Conservation (phyloP, 2,888 invertebrate species). For the Ichneumoninae sp. region DNA sequence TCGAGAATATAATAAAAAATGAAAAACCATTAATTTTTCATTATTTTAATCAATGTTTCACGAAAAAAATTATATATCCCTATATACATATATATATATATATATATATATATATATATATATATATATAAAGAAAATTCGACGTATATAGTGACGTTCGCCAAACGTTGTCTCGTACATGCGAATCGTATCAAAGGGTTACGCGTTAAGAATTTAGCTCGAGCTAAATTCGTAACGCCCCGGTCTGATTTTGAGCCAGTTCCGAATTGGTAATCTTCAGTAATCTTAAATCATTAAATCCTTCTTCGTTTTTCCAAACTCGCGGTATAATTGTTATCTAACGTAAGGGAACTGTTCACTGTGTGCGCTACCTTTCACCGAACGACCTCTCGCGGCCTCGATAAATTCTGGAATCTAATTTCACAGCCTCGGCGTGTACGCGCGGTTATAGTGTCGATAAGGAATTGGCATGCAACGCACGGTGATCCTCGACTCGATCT, state of each 20-base stretch:
- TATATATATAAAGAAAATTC: no score
- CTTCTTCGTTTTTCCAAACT: not conserved
- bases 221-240: not conserved
- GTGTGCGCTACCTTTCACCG: constrained; percentile 64
- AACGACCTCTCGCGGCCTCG: constrained; percentile 67
- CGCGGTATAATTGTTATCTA: constrained; percentile 21
- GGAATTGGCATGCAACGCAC: constrained; percentile 34
- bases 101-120: no score
- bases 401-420: constrained; percentile 68
- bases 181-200: not conserved
- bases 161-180: not conserved
- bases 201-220: constrained; percentile 4
- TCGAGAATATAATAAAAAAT: constrained; percentile 26
- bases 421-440: constrained; percentile 19
- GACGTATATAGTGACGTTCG: no score
- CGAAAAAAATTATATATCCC: no score
- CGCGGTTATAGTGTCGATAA: constrained; percentile 26
- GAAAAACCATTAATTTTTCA: no score
- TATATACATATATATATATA: no score
- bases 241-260: not conserved
- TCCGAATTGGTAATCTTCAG: not conserved
- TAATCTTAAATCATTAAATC: not conserved
- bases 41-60: no score
- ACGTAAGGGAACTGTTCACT: constrained; percentile 2
- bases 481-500: not conserved